Evolutionary conservation across 2,797 vertebrate genomes (phyloP).

Genomic region (Thaleichthys pacificus): DNA sequence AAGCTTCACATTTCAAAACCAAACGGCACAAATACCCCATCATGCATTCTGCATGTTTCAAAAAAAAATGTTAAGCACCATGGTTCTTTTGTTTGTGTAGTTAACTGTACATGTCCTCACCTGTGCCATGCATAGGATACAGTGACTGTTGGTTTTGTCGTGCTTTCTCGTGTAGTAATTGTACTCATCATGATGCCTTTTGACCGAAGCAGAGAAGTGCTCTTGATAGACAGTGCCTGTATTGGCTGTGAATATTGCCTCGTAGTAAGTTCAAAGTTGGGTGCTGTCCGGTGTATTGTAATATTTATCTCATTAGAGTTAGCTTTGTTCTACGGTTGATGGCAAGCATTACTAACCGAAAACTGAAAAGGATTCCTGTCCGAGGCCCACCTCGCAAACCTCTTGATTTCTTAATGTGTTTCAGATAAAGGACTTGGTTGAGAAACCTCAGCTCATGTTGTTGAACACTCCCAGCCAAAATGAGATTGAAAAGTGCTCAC

Average conservation of each 20-base stretch:
- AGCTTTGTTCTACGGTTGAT: background rate
- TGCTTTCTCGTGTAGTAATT: slow-evolving; percentile 1
- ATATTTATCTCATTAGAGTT: slow-evolving; percentile 6
- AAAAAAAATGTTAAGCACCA: slow-evolving; percentile 6
- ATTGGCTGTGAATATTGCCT: slow-evolving; percentile 47
- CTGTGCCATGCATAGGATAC: slow-evolving; percentile 43
- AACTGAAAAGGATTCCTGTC: slow-evolving; percentile 8
- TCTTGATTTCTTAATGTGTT: background rate
- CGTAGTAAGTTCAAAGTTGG: slow-evolving; percentile 11
- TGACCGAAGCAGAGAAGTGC: slow-evolving; percentile 59
- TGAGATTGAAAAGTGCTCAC: slow-evolving; percentile 7
- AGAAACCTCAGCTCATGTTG: slow-evolving; percentile 8
- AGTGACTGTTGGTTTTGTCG: slow-evolving; percentile 32
- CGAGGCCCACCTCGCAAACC: background rate
- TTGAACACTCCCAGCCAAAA: slow-evolving; percentile 1
- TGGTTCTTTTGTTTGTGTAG: slow-evolving; percentile 18
- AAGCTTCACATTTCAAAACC: slow-evolving; percentile 13
- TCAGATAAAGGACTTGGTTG: background rate
- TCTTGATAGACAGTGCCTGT: slow-evolving; percentile 62
- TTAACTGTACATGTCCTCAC: slow-evolving; percentile 3
- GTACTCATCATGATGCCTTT: slow-evolving; percentile 42
- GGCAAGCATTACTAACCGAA: background rate
- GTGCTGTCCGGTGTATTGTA: background rate
- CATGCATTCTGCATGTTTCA: slow-evolving; percentile 32
- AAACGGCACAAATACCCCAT: slow-evolving; percentile 14